These are phyloP conservation scores for Cassiopea xamachana DNA, from an alignment of 30 jellyfish, hydroid and myxozoan genomes.

Conservation along the genomic window DNA sequence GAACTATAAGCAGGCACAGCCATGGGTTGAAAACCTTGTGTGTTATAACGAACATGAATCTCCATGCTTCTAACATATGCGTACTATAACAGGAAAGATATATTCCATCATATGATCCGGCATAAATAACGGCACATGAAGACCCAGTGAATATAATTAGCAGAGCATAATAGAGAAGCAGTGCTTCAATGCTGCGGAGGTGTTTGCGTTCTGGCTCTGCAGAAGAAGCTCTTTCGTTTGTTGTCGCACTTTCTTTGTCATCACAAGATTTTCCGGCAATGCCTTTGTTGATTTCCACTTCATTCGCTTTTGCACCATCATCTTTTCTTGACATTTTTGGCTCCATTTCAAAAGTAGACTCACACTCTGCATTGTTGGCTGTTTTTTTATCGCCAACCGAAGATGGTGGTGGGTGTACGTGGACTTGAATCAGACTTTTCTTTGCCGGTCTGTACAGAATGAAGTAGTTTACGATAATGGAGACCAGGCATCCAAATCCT, in stretches of 20 bases:
- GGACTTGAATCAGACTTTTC: neutral
- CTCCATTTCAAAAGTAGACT: neutral
- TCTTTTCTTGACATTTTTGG: neutral
- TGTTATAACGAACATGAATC: neutral
- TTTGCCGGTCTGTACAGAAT: conserved; percentile 5
- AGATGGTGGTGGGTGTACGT: neutral
- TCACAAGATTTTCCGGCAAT: neutral
- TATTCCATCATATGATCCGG: neutral
- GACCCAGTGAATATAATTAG: neutral
- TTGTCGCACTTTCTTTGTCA: neutral
- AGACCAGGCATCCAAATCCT: neutral
- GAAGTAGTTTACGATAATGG: conserved; percentile 1
- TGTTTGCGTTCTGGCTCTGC: neutral
- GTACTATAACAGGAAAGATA: conserved; percentile 16
- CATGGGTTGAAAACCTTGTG: conserved; percentile 34
- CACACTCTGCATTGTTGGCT: neutral
- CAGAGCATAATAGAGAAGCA: conserved; percentile 2
- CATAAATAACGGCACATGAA: conserved; percentile 3
- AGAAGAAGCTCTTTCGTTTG: neutral
- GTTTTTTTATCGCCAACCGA: neutral
- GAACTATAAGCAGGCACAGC: conserved; percentile 24
- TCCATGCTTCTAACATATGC: conserved; percentile 12
- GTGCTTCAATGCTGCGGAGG: conserved; percentile 1
- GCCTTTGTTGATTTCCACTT: neutral
- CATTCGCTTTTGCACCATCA: neutral